Evolutionary conservation across 2,888 invertebrate genomes (phyloP).

Genomic region (Carabus problematicus): DNA sequence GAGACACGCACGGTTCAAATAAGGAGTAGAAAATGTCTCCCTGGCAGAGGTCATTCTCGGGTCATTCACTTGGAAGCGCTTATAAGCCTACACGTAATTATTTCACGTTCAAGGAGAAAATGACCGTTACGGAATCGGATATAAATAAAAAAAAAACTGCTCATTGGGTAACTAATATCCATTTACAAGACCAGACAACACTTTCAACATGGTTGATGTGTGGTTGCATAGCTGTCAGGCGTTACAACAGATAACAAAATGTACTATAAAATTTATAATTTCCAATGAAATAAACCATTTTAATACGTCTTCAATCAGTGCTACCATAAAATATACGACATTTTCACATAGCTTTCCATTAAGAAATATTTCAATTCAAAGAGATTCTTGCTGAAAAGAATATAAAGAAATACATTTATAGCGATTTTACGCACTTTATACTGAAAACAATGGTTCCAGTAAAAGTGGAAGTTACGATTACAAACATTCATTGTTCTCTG

Average conservation of each 20-base stretch:
- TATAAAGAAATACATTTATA: not conserved
- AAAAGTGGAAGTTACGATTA: slow-evolving; percentile 11
- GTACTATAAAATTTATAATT: too few relatives aligned
- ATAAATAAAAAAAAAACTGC: slow-evolving; percentile 9
- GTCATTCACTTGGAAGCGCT: slow-evolving; percentile 29
- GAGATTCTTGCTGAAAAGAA: too few relatives aligned
- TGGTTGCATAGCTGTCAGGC: too few relatives aligned
- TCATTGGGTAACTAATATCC: too few relatives aligned
- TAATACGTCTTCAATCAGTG: too few relatives aligned
- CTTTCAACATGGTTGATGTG: not conserved
- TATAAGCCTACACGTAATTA: slow-evolving; percentile 30
- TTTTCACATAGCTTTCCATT: too few relatives aligned
- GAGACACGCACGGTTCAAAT: too few relatives aligned
- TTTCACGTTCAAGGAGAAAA: slow-evolving; percentile 39
- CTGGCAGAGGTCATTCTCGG: not conserved
- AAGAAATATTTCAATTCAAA: too few relatives aligned
- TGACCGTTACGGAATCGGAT: not conserved
- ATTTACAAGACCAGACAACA: not conserved
- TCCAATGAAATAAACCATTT: too few relatives aligned
- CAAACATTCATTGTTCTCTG: not conserved
- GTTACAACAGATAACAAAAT: too few relatives aligned
- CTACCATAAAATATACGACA: too few relatives aligned
- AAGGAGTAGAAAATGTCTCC: too few relatives aligned
- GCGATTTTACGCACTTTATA: slow-evolving; percentile 6
- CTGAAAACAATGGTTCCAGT: slow-evolving; percentile 18